Evolutionary conservation across 1,140 invertebrate genomes (phyloP).

Genomic region (Lethrus apterus): DNA sequence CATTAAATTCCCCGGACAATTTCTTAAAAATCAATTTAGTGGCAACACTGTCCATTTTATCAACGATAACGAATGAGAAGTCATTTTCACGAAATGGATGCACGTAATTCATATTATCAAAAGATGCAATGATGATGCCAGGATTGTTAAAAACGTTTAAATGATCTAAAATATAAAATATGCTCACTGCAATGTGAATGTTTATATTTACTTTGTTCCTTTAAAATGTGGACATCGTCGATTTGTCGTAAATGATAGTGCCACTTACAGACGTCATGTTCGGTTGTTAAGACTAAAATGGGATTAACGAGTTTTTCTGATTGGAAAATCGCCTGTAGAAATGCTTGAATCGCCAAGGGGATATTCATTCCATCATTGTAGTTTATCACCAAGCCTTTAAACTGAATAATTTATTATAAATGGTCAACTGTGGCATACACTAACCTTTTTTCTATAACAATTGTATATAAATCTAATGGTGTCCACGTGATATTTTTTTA

Average conservation of each 20-base stretch:
- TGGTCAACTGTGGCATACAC: background rate
- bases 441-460: background rate
- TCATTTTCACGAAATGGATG: background rate
- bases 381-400: background rate
- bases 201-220: slow-evolving; percentile 3
- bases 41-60: background rate
- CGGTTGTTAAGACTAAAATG: slow-evolving; percentile 1
- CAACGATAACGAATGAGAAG: slow-evolving; percentile 2
- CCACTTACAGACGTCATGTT: background rate
- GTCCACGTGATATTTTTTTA: background rate
- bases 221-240: background rate
- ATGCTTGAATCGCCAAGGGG: slow-evolving; percentile 4
- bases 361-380: slow-evolving; percentile 4
- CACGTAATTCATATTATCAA: background rate
- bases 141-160: background rate
- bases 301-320: background rate
- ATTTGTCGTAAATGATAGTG: slow-evolving; percentile 1
- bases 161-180: background rate
- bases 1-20: slow-evolving; percentile 1
- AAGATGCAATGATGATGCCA: background rate
- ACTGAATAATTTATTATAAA: slow-evolving; percentile 1
- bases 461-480: slow-evolving; percentile 2
- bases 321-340: slow-evolving; percentile 1
- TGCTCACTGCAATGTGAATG: background rate
- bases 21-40: background rate